phyloP scores from a whole-genome alignment of 2,797 vertebrate genomes.

The Paramormyrops hopkinsi region DNA sequence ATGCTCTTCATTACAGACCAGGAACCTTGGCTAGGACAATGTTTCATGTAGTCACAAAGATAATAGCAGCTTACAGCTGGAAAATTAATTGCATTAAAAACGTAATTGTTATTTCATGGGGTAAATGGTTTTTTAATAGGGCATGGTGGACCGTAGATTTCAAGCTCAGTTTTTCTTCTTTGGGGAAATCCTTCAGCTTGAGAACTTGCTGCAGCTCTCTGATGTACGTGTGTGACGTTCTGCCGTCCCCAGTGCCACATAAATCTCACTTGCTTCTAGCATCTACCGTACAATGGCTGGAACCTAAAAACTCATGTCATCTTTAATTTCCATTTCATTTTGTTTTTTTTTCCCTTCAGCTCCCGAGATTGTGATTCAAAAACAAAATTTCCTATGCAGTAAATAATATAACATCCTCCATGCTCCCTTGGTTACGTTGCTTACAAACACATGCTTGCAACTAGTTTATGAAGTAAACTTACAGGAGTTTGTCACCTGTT shows the following conservation, averaged over 20 bases:
- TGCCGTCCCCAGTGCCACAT: background rate
- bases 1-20: background rate
- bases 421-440: background rate
- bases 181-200: background rate
- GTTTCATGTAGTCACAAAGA: background rate
- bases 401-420: background rate
- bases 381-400: background rate
- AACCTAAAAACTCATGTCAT: background rate
- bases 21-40: background rate
- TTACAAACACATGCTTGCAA: background rate
- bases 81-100: conserved; percentile 14
- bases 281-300: background rate
- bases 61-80: background rate
- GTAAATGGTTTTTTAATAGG: background rate
- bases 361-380: background rate
- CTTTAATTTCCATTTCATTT: background rate
- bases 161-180: background rate
- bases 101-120: background rate
- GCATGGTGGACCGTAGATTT: background rate
- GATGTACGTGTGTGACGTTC: background rate
- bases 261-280: background rate
- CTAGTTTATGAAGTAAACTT: background rate
- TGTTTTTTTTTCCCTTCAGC: background rate
- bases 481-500: background rate
- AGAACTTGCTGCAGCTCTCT: background rate